A percentile compares a stretch with the other conserved stretches of the same genome.
Evolutionary conservation across 2,797 vertebrate species (phyloP).

Genomic region (Platalea minor): DNA sequence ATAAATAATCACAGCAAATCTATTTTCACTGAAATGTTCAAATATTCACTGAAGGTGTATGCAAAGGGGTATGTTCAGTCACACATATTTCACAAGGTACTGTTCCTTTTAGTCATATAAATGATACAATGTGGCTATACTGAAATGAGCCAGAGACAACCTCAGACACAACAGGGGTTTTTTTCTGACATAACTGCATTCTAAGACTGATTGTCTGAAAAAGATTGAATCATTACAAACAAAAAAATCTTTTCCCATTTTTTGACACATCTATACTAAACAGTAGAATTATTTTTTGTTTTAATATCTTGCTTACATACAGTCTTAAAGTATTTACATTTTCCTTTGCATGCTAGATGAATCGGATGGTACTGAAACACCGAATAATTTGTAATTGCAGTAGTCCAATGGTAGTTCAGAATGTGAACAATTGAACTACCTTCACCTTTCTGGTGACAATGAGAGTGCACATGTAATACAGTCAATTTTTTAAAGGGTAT

Average conservation of each 20-base stretch:
- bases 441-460: background rate
- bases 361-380: background rate
- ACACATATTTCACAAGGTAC: background rate
- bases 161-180: accelerated
- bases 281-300: background rate
- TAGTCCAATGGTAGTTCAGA: background rate
- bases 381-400: background rate
- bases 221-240: background rate
- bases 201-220: background rate
- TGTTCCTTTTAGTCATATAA: background rate
- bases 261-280: background rate
- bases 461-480: background rate
- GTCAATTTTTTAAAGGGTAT: background rate
- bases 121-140: background rate
- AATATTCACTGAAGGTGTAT: background rate
- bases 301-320: background rate
- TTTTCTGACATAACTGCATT: background rate
- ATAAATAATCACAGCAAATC: background rate
- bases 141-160: background rate
- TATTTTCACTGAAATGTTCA: background rate
- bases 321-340: background rate
- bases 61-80: background rate
- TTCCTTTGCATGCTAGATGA: background rate
- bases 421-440: background rate
- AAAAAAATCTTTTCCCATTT: background rate